A percentile compares a stretch with the other conserved stretches of the same genome.
Evolutionary conservation across 1,140 invertebrate species (phyloP).

Genomic region (Heterodera schachtii): DNA sequence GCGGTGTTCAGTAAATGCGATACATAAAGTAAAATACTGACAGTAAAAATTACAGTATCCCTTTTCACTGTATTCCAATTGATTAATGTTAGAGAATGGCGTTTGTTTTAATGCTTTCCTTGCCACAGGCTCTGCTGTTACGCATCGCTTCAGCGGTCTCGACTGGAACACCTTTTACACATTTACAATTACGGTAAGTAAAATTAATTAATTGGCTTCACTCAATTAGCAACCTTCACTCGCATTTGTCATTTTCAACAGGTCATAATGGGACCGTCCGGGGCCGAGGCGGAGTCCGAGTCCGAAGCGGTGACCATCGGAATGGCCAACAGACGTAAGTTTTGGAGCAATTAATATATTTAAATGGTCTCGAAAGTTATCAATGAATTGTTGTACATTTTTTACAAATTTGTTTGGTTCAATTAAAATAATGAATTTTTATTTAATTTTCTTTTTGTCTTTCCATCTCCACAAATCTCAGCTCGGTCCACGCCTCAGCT

Average conservation of each 20-base stretch:
- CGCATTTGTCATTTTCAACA: constrained; percentile 23
- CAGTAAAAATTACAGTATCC: too few relatives aligned
- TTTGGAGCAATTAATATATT: neutral
- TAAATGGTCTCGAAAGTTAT: too few relatives aligned
- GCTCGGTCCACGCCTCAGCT: constrained; percentile 47
- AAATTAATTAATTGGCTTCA: neutral
- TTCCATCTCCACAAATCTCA: constrained; percentile 23
- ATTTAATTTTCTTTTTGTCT: too few relatives aligned
- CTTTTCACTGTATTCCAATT: too few relatives aligned
- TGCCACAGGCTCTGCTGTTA: constrained; percentile 43
- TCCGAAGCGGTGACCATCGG: constrained; percentile 59
- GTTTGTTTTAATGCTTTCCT: too few relatives aligned
- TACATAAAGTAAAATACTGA: too few relatives aligned
- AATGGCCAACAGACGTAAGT: constrained; percentile 44
- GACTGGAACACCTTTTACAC: constrained; percentile 62
- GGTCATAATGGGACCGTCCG: constrained; percentile 59
- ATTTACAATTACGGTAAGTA: constrained; percentile 51
- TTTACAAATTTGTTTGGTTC: too few relatives aligned
- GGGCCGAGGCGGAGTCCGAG: constrained; percentile 62
- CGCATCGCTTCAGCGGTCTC: constrained; percentile 52
- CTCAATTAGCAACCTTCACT: too few relatives aligned
- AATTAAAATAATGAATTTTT: too few relatives aligned
- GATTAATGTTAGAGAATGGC: too few relatives aligned
- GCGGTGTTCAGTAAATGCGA: too few relatives aligned
- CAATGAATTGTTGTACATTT: too few relatives aligned